phyloP scores from a whole-genome alignment of 2,888 invertebrate species.

The Xylota sylvarum region DNA sequence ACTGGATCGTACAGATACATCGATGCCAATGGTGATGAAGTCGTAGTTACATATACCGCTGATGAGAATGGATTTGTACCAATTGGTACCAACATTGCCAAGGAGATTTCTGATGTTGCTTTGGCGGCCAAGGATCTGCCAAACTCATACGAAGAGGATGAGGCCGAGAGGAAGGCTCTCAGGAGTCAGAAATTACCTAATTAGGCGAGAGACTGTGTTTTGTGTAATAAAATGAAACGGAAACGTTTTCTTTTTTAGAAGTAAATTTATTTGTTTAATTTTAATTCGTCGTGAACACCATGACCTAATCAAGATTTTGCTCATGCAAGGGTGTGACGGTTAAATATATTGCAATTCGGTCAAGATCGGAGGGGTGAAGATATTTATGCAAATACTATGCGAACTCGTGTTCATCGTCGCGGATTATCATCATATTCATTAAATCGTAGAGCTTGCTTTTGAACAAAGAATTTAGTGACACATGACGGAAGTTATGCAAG shows the following conservation, averaged over 20 bases:
- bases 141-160: conserved; percentile 10
- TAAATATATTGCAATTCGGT: too few relatives aligned
- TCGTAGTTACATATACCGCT: conserved; percentile 83
- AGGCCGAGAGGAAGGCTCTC: background rate
- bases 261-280: background rate
- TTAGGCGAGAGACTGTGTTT: conserved; percentile 10
- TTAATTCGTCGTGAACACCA: background rate
- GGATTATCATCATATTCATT: too few relatives aligned
- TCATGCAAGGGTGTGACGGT: too few relatives aligned
- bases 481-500: background rate
- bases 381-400: too few relatives aligned
- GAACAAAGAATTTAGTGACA: background rate
- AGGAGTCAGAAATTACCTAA: background rate
- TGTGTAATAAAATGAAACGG: conserved; percentile 25
- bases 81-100: conserved; percentile 80
- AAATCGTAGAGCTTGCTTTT: too few relatives aligned
- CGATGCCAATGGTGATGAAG: conserved; percentile 81
- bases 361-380: too few relatives aligned
- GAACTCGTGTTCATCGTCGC: too few relatives aligned
- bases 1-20: conserved; percentile 83
- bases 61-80: conserved; percentile 84
- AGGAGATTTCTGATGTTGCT: conserved; percentile 82
- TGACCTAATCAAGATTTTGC: too few relatives aligned
- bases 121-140: conserved; percentile 77
- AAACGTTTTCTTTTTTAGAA: conserved; percentile 1